Evolutionary conservation across 2,797 vertebrate genomes (phyloP).

Genomic region (Thamnophis elegans): DNA sequence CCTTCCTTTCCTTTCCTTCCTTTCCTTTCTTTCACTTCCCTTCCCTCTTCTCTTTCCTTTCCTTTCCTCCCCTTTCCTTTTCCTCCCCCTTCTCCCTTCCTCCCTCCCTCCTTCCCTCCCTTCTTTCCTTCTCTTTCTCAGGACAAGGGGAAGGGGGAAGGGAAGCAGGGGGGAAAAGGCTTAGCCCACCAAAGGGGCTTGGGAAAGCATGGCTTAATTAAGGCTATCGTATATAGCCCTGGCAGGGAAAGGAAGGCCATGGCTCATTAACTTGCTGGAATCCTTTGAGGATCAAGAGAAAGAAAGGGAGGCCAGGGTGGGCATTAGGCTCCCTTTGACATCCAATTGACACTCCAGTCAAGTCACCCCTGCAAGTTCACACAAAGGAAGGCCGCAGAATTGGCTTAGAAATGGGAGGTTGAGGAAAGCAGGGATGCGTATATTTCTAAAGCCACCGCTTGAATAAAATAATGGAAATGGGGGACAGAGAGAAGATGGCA

Average conservation of each 20-base stretch:
- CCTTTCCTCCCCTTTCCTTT: too few relatives aligned
- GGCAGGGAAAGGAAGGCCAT: conserved; percentile 65
- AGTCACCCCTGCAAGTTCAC: conserved; percentile 25
- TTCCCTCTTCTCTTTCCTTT: accelerated
- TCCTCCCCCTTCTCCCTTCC: accelerated
- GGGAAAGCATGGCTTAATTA: conserved; percentile 70
- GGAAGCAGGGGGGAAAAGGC: conserved; percentile 12
- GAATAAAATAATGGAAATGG: background rate
- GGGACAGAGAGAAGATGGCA: too few relatives aligned
- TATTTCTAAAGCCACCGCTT: background rate
- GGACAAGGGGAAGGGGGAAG: conserved; percentile 4
- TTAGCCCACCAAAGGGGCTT: conserved; percentile 59
- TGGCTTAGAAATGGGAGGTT: background rate
- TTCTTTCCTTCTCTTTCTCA: conserved; percentile 27
- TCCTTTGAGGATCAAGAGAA: conserved; percentile 65
- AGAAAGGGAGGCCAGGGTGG: conserved; percentile 50
- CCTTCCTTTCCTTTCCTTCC: too few relatives aligned
- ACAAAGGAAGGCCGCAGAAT: background rate
- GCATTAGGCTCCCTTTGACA: conserved; percentile 9
- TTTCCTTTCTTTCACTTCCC: too few relatives aligned
- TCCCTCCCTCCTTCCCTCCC: too few relatives aligned
- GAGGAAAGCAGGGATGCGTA: background rate
- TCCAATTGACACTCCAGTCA: background rate
- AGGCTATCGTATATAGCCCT: conserved; percentile 69
- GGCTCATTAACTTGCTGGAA: conserved; percentile 70